Percentiles rank a stretch among this genome's conserved stretches.
Evolutionary conservation across 2,888 invertebrate genomes (phyloP).

Genomic region (Metellina segmentata): DNA sequence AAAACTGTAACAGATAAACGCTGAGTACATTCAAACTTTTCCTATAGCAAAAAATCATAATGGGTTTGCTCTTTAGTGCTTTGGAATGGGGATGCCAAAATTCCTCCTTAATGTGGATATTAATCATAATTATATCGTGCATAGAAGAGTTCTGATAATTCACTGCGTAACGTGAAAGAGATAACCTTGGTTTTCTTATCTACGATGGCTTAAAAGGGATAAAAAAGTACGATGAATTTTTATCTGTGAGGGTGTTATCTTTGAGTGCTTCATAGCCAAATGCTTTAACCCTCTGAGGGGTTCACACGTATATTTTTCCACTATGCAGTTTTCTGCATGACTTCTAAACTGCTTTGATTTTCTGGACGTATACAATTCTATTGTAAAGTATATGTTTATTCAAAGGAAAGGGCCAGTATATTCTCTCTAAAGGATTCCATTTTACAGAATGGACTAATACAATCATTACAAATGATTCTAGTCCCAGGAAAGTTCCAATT

Average conservation of each 20-base stretch:
- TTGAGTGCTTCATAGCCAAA: neutral
- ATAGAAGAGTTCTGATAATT: conserved; percentile 24
- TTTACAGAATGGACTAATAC: too few species aligned
- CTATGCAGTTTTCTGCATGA: too few species aligned
- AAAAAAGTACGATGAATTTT: conserved; percentile 11
- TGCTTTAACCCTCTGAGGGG: neutral
- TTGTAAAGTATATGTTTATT: too few species aligned
- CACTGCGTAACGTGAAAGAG: conserved; percentile 19
- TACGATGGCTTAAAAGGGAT: neutral
- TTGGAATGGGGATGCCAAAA: neutral
- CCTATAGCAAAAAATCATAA: neutral
- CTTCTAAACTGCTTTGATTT: too few species aligned
- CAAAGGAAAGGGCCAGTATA: too few species aligned
- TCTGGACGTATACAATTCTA: too few species aligned
- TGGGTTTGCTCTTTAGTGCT: neutral
- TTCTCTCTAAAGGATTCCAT: too few species aligned
- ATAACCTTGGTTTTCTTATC: conserved; percentile 26
- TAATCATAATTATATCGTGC: conserved; percentile 42
- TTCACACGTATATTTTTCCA: too few species aligned
- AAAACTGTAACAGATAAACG: neutral
- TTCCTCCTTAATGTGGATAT: conserved; percentile 32
- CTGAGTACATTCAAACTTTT: neutral
- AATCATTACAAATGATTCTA: too few species aligned
- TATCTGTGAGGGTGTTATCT: conserved; percentile 39
- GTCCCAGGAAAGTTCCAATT: too few species aligned